Conservation (phyloP, 1,140 invertebrate genomes). For the Phortica variegata region DNA sequence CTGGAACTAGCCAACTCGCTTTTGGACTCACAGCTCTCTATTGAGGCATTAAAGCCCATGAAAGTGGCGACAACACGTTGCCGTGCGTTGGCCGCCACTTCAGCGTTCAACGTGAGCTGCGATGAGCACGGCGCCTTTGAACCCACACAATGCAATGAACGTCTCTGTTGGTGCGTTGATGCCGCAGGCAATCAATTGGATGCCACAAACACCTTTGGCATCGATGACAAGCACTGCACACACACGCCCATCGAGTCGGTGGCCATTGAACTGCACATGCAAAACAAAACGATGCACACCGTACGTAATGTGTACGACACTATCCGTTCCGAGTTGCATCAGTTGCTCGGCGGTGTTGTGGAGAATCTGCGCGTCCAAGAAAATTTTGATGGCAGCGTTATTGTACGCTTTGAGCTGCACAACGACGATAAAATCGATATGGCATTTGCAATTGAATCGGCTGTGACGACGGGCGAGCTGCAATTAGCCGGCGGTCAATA, state of each 20-base stretch:
- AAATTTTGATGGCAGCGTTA: conserved; percentile 45
- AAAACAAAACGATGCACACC: conserved; percentile 26
- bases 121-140: conserved; percentile 70
- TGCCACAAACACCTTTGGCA: conserved; percentile 65
- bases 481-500: conserved; percentile 39
- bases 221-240: conserved; percentile 48
- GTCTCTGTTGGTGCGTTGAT: conserved; percentile 81
- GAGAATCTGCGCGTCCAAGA: conserved; percentile 56
- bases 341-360: conserved; percentile 39
- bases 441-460: conserved; percentile 51
- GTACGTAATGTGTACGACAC: conserved; percentile 47
- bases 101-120: conserved; percentile 63
- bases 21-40: conserved; percentile 35
- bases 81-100: conserved; percentile 62
- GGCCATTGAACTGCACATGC: conserved; percentile 47
- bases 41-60: conserved; percentile 36
- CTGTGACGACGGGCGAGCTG: conserved; percentile 35
- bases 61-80: conserved; percentile 62
- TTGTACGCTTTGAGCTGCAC: conserved; percentile 49
- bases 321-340: conserved; percentile 37
- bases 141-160: conserved; percentile 72
- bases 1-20: conserved; percentile 56
- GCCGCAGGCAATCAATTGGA: conserved; percentile 77
- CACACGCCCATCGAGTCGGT: conserved; percentile 49
- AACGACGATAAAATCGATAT: conserved; percentile 47